Base-by-base conservation (phyloP, 2,113 vertebrate genomes). In the Galemys pyrenaicus region DNA sequence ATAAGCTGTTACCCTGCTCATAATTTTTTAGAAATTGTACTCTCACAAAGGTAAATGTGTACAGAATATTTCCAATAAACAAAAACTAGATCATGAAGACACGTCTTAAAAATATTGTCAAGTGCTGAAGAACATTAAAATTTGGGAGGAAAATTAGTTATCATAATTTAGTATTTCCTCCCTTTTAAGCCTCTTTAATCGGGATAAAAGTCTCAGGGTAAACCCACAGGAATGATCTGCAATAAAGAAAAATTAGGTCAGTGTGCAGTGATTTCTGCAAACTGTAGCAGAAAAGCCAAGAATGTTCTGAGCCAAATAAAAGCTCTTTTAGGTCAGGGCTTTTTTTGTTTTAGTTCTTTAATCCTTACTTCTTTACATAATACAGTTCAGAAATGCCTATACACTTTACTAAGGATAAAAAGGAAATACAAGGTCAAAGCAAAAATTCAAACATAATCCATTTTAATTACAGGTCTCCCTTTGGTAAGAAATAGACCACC, bases 181-280 rank as follows among this genome's bases (percentile, higher is more conserved):
- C 44, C 19, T 71, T 4, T 24, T 80, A 86, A 94, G 39, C 79
- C 39, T 83, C 82, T 85, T 85, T 92, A 95, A 91, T 16, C 89
- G 49, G 90, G 60, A 92, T 82, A 83, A 84, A 93, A 88, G n/a
- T 82, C 85, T 94, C 83, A 89, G n/a, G 79, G 65, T 91, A 96
- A 95, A 51, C 78, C 92, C 89, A 91, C 4, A 75, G 84, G 87
- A 95, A 91, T 60, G 83, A 65, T 94, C 91, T 95, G 39, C 49
- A 95, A 95, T 81, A 86, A 87, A 88, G 77, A 92, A 88, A 95
- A 96, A 97, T 58, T 89, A 96, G 89, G 89, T 95, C 94, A 94
- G 10, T 41, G 37, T 64, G 85, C 28, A 95, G 19, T 71, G 82
- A 92, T 94, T 94, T 94, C 77, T 92, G 65, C 77, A 94, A 94